Percentiles rank a stretch among this genome's conserved stretches.
Evolutionary conservation across 2,888 invertebrate species (phyloP).

Genomic region (Catocala nupta): DNA sequence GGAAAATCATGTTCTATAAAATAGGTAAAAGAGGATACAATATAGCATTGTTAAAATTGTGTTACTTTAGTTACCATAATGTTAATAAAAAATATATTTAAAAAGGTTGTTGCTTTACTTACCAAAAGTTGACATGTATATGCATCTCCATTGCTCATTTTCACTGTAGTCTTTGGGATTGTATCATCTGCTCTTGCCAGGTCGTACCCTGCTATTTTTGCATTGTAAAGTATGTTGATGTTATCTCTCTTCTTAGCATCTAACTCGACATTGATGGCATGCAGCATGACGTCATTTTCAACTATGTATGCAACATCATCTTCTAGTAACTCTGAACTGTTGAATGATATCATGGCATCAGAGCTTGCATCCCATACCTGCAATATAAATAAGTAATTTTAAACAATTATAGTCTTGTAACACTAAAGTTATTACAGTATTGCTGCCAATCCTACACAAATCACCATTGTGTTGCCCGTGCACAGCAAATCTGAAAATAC

Average conservation of each 20-base stretch:
- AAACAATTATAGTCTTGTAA: too few species aligned
- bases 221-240: slow-evolving; percentile 90
- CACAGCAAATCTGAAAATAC: too few species aligned
- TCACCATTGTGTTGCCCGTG: too few species aligned
- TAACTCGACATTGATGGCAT: slow-evolving; percentile 90
- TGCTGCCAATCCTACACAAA: too few species aligned
- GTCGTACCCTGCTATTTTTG: slow-evolving; percentile 90
- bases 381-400: slow-evolving; percentile 27
- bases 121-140: slow-evolving; percentile 91
- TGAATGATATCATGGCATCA: slow-evolving; percentile 95
- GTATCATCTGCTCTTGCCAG: slow-evolving; percentile 77
- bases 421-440: too few species aligned
- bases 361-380: slow-evolving; percentile 98
- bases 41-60: too few species aligned
- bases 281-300: slow-evolving; percentile 96
- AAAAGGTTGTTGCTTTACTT: slow-evolving; percentile 66
- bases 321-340: slow-evolving; percentile 89
- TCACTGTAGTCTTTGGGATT: slow-evolving; percentile 76
- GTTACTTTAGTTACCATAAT: too few species aligned
- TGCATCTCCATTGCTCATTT: slow-evolving; percentile 88
- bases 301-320: slow-evolving; percentile 96
- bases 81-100: too few species aligned
- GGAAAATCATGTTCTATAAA: too few species aligned
- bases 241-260: slow-evolving; percentile 76
- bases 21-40: too few species aligned